These are phyloP conservation scores for Leucopternis melanops DNA, from an alignment of 2,113 vertebrate genomes.

Conservation along the genomic window DNA sequence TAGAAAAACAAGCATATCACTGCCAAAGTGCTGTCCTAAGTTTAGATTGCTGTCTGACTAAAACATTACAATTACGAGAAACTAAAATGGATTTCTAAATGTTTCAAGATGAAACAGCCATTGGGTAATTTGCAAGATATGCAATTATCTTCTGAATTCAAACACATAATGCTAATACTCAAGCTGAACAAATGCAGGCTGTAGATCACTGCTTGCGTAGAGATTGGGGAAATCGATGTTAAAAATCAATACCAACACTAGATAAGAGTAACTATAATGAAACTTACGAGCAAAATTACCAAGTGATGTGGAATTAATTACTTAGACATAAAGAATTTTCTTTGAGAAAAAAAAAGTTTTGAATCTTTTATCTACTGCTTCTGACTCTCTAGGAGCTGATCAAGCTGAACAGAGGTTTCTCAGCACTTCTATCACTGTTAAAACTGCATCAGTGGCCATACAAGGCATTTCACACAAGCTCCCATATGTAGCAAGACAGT, in stretches of 20 bases:
- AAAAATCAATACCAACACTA: conserved; percentile 15
- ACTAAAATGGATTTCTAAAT: conserved; percentile 70
- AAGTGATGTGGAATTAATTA: conserved; percentile 17
- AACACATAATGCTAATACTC: conserved; percentile 32
- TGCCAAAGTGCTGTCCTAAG: conserved; percentile 64
- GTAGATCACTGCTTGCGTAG: neutral
- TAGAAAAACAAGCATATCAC: conserved; percentile 62
- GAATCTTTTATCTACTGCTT: neutral
- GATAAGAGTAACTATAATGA: neutral
- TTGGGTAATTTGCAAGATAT: conserved; percentile 58
- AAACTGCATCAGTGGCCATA: neutral
- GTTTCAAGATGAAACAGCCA: conserved; percentile 69
- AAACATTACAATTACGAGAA: conserved; percentile 69
- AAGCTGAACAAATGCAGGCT: conserved; percentile 24
- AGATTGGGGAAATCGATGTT: neutral
- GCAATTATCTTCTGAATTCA: conserved; percentile 60
- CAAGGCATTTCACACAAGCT: neutral
- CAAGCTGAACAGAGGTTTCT: neutral
- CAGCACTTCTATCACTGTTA: neutral
- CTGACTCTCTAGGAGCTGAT: neutral
- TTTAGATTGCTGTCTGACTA: conserved; percentile 64
- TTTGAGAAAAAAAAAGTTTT: neutral
- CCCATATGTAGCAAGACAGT: rapidly evolving
- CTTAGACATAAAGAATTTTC: neutral
- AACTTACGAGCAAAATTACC: neutral